phyloP scores from a whole-genome alignment of 2,113 vertebrate species.

The Cromileptes altivelis region DNA sequence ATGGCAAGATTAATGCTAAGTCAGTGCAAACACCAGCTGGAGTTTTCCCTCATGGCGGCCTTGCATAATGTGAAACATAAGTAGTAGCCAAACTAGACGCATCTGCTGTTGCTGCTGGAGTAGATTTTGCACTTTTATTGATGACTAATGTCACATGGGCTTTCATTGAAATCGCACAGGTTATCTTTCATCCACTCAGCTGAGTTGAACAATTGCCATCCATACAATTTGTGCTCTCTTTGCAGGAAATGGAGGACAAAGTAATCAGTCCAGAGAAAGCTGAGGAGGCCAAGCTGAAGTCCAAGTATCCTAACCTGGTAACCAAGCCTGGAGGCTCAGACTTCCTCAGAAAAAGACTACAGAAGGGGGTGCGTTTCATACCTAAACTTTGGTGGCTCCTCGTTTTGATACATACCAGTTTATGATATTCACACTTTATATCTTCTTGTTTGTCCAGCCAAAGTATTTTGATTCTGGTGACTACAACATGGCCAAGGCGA shows the following conservation, averaged over 20 bases:
- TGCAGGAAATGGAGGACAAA: slow-evolving; percentile 97
- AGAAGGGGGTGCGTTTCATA: slow-evolving; percentile 91
- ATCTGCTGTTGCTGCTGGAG: not conserved
- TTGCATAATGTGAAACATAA: not conserved
- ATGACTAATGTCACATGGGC: not conserved
- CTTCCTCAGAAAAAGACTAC: slow-evolving; percentile 95
- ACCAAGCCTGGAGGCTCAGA: slow-evolving; percentile 96
- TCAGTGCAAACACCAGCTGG: slow-evolving; percentile 23
- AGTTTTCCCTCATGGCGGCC: slow-evolving; percentile 49
- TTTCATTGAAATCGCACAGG: not conserved
- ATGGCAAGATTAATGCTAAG: slow-evolving; percentile 11
- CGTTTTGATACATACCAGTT: not conserved
- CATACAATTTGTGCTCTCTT: not conserved
- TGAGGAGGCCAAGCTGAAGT: slow-evolving; percentile 97
- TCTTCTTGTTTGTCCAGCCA: slow-evolving; percentile 84
- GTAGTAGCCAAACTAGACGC: not conserved
- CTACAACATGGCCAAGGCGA: slow-evolving; percentile 99
- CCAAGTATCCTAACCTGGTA: slow-evolving; percentile 93
- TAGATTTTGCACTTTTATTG: not conserved
- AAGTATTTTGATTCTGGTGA: slow-evolving; percentile 99
- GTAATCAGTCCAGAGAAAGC: slow-evolving; percentile 96
- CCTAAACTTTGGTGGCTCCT: too few species aligned
- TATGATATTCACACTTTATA: not conserved
- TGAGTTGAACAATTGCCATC: not conserved
- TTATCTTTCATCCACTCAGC: not conserved